Evolutionary conservation across 2,797 vertebrate genomes (phyloP), one percentile per base, ranked within the genome.

Genomic region (Podarcis siculus): DNA sequence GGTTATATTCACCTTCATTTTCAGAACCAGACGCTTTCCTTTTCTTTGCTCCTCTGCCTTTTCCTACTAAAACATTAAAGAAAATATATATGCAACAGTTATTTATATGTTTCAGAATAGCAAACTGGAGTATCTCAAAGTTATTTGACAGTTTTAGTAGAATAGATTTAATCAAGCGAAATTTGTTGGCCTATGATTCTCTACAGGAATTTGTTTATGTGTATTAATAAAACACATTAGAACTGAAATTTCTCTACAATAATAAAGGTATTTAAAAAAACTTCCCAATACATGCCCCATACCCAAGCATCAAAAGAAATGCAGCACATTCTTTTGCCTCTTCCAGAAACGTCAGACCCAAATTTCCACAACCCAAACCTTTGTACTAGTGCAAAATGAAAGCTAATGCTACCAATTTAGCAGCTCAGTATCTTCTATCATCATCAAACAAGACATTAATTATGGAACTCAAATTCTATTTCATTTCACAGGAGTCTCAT

Each of bases 1-100:
- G 98, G 88, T 96, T 98, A 95, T 98, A 99, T 39, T 98, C 98
- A 0, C 98, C 98, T 97, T 98, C 99, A 86, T 98, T 97, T 95
- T 98, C 99, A 6, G 98, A 99, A 86, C 97, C 98, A 4, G 99
- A 99, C 73, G 95, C 94, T 98, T 98, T 99, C 96, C 98, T 98
- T 97, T 99, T 99, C 96, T 97, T 99, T 87, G 96, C 97, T 71
- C 98, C 98, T 92, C 98, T 96, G 42, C 98, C 98, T 98, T 99
- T 99, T 94, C 98, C 98, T 98, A 95, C 30, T 37, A 83, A 42
- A 91, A 81, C 89, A 85, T 30, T 12, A 73, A 90, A 76, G 32
- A 87, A 71, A 91, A 64, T 7, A 49, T 61, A 35, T 30, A 15
- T n/a, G 30, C 3, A 35, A 37, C 2, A n/a, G 12, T 73, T 73